Conservation (phyloP, 2,113 vertebrate species). For the Indri indri region DNA sequence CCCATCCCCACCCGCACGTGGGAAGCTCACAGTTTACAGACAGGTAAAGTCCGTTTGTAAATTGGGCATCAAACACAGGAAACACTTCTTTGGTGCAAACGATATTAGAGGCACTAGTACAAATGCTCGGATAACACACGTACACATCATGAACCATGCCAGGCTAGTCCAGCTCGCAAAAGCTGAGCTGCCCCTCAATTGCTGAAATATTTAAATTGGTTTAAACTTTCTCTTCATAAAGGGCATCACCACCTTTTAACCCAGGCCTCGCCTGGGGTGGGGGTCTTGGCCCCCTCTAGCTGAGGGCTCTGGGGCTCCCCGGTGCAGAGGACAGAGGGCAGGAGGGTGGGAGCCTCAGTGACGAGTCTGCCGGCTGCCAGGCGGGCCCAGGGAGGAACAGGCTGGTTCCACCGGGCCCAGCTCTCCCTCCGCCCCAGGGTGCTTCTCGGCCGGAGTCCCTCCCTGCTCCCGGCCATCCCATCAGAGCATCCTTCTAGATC, state of each 20-base stretch:
- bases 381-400: background rate
- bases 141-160: background rate
- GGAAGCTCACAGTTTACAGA: background rate
- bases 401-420: background rate
- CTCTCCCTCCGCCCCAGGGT: accelerated
- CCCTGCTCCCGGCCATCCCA: background rate
- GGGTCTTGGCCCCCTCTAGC: background rate
- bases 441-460: background rate
- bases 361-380: background rate
- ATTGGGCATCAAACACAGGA: background rate
- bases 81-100: background rate
- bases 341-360: no score
- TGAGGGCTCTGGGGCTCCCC: background rate
- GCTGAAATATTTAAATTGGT: background rate
- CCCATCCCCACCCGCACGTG: background rate
- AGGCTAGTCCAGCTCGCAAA: no score
- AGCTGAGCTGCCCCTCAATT: background rate
- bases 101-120: background rate
- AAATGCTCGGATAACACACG: background rate
- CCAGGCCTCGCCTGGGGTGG: background rate
- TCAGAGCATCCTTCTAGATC: background rate
- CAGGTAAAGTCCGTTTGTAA: background rate
- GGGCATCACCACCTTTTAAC: background rate
- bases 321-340: background rate
- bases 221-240: background rate